Percentiles rank a stretch among this genome's conserved stretches.
Conservation (phyloP, 2,888 invertebrate genomes). For the Nebria salina region DNA sequence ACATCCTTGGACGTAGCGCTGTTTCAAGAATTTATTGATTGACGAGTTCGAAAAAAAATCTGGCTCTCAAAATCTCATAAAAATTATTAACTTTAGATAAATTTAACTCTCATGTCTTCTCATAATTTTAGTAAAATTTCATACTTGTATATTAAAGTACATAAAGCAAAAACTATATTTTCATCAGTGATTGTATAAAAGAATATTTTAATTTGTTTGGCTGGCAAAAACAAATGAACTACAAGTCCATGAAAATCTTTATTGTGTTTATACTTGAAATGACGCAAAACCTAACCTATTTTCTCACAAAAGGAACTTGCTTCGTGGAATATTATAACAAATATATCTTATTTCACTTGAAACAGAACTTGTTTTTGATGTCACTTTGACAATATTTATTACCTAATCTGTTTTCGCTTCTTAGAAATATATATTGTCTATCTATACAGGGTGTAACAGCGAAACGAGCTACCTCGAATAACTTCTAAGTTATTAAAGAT, state of each 20-base stretch:
- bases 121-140: not conserved
- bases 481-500: too few species aligned
- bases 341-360: not conserved
- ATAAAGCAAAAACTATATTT: not conserved
- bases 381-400: not conserved
- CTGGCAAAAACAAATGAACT: slow-evolving; percentile 16
- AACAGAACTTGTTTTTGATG: not conserved
- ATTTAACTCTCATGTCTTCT: not conserved
- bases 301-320: slow-evolving; percentile 11
- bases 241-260: slow-evolving; percentile 17
- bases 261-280: slow-evolving; percentile 5
- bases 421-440: not conserved
- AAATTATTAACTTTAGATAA: slow-evolving; percentile 33
- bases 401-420: not conserved
- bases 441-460: too few species aligned
- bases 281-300: slow-evolving; percentile 12
- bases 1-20: slow-evolving; percentile 20
- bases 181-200: not conserved
- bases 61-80: slow-evolving; percentile 31
- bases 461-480: too few species aligned
- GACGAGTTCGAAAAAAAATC: slow-evolving; percentile 17
- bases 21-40: slow-evolving; percentile 30
- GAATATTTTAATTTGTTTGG: slow-evolving; percentile 7
- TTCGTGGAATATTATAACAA: slow-evolving; percentile 3
- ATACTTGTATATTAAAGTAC: not conserved